These are phyloP conservation scores for Leptopterna dolabrata DNA, from an alignment of 2,888 invertebrate genomes.

Conservation along the genomic window DNA sequence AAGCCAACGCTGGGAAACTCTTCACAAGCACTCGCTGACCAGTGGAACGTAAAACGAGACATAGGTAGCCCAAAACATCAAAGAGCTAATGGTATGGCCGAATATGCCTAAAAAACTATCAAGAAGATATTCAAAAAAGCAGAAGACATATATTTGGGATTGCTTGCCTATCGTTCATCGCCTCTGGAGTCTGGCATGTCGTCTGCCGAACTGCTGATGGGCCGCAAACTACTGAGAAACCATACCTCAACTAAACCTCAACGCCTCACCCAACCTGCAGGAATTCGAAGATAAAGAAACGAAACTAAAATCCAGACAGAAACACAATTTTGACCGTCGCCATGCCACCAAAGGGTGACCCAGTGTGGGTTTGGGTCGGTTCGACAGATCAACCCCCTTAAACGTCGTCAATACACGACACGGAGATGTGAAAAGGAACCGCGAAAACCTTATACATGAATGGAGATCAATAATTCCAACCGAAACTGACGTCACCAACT, in stretches of 20 bases:
- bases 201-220: not conserved
- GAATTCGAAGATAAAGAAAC: not conserved
- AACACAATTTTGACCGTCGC: too few relatives aligned
- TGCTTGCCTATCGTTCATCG: not conserved
- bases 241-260: not conserved
- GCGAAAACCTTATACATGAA: too few relatives aligned
- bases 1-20: not conserved
- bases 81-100: too few relatives aligned
- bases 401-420: too few relatives aligned
- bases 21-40: conserved; percentile 12
- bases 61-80: conserved; percentile 22
- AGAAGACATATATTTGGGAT: not conserved
- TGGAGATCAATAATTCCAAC: too few relatives aligned
- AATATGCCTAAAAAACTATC: conserved; percentile 1
- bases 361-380: too few relatives aligned
- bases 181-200: not conserved
- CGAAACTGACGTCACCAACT: too few relatives aligned
- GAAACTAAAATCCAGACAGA: not conserved
- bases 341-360: too few relatives aligned
- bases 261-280: not conserved
- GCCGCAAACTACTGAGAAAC: too few relatives aligned
- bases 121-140: conserved; percentile 6
- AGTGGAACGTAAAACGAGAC: not conserved
- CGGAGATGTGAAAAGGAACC: too few relatives aligned
- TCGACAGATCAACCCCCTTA: too few relatives aligned